phyloP scores from a whole-genome alignment of 2,113 vertebrate genomes.

The Herpetotheres cachinnans region DNA sequence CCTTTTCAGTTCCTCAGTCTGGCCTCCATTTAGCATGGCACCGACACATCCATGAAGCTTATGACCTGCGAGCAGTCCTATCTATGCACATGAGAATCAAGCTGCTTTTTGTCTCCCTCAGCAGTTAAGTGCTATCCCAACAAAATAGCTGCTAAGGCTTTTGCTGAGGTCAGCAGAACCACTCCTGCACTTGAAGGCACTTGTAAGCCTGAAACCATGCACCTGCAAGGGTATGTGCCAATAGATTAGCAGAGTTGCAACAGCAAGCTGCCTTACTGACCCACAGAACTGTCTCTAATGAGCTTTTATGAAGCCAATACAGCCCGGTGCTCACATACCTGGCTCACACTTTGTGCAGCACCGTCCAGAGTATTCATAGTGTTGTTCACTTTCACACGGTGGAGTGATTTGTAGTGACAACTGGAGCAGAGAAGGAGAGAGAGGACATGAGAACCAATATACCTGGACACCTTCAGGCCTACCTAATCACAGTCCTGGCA shows the following conservation, averaged over 20 bases:
- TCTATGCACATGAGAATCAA: rapidly evolving
- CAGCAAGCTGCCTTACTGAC: neutral
- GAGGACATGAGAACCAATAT: neutral
- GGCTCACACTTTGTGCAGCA: constrained; percentile 79
- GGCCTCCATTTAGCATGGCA: neutral
- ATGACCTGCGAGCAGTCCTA: neutral
- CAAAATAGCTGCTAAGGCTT: neutral
- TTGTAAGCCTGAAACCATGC: neutral
- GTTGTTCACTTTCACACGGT: constrained; percentile 46
- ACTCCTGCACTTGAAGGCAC: neutral
- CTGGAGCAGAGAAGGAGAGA: constrained; percentile 43
- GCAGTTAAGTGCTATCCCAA: neutral
- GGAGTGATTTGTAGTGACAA: constrained; percentile 59
- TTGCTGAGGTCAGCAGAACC: neutral
- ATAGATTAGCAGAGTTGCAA: neutral
- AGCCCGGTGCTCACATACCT: constrained; percentile 47
- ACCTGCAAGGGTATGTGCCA: neutral
- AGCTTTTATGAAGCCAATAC: neutral
- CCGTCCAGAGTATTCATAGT: constrained; percentile 63
- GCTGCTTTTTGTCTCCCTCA: neutral
- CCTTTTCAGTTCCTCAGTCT: neutral
- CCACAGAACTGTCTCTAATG: neutral
- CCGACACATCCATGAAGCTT: neutral
- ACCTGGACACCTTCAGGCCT: neutral
- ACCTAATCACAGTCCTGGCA: neutral